Evolutionary conservation across 2,113 vertebrate species (phyloP), one percentile per base, ranked within the genome.

Genomic region (Microcebus jonahi): DNA sequence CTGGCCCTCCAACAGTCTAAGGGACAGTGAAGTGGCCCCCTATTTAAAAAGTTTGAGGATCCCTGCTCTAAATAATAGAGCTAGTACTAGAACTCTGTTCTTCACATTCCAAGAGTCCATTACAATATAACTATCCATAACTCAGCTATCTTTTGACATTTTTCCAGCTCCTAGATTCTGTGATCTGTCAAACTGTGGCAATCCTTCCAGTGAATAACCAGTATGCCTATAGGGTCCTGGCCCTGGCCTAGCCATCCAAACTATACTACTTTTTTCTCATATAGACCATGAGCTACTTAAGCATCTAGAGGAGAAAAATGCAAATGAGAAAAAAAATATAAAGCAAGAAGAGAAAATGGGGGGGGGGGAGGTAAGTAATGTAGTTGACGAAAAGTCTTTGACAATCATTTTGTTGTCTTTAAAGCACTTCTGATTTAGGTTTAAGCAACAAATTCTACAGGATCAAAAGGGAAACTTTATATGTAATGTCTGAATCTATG

Each of bases 251-350:
- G 45, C 90, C 59, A 95, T 94, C 59, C 50, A 92, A 85, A 81
- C 13, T 39, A 95, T 23, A 91, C n/a, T 88, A 80, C 8, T 92
- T 92, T 90, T 59, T 85, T 94, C 93, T 57, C 31, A 79, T 53
- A 79, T 45, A 93, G 61, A 90, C 81, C 27, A 65, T 50, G 21
- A 94, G 53, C 57, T 94, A 92, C 59, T 90, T 59, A 34, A 11
- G 91, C 25, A 95, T 7, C 15, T 48, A 95, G 63, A 95, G 39
- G 57, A 84, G 31, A 79, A 96, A 95, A 95, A 94, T 59, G 25
- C 15, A 94, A 73, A 90, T 71, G 71, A 61, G 29, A 65, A 79
- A 61, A 92, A 85, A 83, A 73, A 61, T 48, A 48, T 25, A 90
- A 27, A 91, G 34, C 11, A 79, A 77, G 8, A 90, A 92, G 61